phyloP scores from a whole-genome alignment of 2,888 invertebrate genomes.

The Ecliptopera silaceata region DNA sequence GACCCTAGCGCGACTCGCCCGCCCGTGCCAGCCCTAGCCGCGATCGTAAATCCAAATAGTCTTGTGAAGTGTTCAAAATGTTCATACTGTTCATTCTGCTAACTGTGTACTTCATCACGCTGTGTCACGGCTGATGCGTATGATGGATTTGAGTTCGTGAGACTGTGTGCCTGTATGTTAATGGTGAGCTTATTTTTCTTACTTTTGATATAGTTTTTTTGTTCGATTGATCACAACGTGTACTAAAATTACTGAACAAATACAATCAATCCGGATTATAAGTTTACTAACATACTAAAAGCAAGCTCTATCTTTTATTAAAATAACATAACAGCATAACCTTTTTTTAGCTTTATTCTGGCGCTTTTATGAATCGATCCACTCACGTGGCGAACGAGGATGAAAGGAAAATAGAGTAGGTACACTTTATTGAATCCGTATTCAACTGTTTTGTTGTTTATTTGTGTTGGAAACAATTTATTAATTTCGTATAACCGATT shows the following conservation, averaged over 20 bases:
- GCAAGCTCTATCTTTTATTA: too few species aligned
- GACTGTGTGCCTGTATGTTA: slow-evolving; percentile 50
- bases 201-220: neutral
- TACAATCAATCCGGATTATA: neutral
- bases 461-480: slow-evolving; percentile 5
- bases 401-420: slow-evolving; percentile 4
- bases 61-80: slow-evolving; percentile 58
- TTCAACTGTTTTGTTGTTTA: neutral
- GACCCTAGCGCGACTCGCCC: slow-evolving; percentile 56
- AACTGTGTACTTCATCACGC: slow-evolving; percentile 76
- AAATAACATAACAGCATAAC: neutral
- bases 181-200: slow-evolving; percentile 33
- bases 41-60: slow-evolving; percentile 34
- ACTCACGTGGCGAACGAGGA: slow-evolving; percentile 10
- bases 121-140: slow-evolving; percentile 66
- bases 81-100: slow-evolving; percentile 74
- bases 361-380: slow-evolving; percentile 11
- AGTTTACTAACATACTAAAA: neutral
- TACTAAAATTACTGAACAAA: neutral
- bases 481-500: too few species aligned
- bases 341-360: neutral
- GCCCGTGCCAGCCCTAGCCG: slow-evolving; percentile 44
- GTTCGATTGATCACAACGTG: neutral
- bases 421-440: slow-evolving; percentile 10
- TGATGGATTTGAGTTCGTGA: slow-evolving; percentile 60